phyloP scores from a whole-genome alignment of 2,888 invertebrate species.

The Fragum whitleyi region DNA sequence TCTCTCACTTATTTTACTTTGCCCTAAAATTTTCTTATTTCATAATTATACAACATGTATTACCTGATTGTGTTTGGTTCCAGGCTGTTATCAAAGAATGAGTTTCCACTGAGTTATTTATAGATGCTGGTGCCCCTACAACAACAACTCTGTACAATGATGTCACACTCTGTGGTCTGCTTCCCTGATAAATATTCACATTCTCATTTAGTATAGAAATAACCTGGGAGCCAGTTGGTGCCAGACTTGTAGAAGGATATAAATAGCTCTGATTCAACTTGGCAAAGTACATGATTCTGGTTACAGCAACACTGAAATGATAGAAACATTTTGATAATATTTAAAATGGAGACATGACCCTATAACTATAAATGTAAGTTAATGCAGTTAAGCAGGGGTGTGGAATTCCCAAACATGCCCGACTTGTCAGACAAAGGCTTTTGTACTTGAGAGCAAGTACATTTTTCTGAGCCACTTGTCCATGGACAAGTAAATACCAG shows the following conservation, averaged over 20 bases:
- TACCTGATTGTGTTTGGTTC: conserved; percentile 40
- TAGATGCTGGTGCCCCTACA: conserved; percentile 8
- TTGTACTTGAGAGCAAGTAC: no score
- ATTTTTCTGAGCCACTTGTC: no score
- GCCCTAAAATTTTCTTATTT: no score
- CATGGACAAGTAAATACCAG: no score
- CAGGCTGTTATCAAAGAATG: conserved; percentile 32
- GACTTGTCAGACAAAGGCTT: no score
- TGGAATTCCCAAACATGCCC: no score
- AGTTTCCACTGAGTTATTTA: conserved; percentile 8
- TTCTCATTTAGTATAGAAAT: conserved; percentile 18
- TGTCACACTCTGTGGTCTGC: conserved; percentile 4
- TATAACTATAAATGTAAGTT: no score
- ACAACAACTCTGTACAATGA: conserved; percentile 46
- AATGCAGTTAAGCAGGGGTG: no score
- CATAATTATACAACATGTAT: no score
- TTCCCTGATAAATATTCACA: conserved; percentile 42
- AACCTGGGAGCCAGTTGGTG: conserved; percentile 33
- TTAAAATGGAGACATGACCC: no score
- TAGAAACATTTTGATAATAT: no score
- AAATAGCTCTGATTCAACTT: conserved; percentile 25
- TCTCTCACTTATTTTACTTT: no score
- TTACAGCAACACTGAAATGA: conserved; percentile 42
- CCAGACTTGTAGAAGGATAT: conserved; percentile 60
- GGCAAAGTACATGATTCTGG: conserved; percentile 60